Percentiles rank a stretch among this genome's conserved stretches.
Conservation (phyloP, 1,140 invertebrate genomes). For the Aricia agestis region DNA sequence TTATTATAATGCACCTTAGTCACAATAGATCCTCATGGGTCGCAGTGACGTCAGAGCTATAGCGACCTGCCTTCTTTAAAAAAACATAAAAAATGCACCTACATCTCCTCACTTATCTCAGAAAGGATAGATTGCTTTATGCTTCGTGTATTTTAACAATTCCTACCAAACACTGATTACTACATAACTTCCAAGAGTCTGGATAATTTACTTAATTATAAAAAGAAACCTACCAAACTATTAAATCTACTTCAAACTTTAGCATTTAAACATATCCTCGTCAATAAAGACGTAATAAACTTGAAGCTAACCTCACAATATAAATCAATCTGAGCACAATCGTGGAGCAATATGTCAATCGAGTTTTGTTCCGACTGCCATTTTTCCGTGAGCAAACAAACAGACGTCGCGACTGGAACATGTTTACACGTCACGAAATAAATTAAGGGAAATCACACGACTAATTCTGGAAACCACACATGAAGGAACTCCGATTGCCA, state of each 20-base stretch:
- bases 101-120: too few species aligned
- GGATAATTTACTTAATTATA: too few species aligned
- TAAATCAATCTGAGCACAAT: slow-evolving; percentile 36
- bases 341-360: slow-evolving; percentile 40
- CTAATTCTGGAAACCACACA: slow-evolving; percentile 30
- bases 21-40: too few species aligned
- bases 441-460: slow-evolving; percentile 43
- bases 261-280: background rate
- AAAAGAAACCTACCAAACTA: background rate
- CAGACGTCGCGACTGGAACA: slow-evolving; percentile 37
- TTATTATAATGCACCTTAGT: too few species aligned
- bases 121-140: too few species aligned
- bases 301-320: slow-evolving; percentile 15
- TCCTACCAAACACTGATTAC: too few species aligned
- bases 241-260: background rate
- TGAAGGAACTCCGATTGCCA: slow-evolving; percentile 5
- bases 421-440: slow-evolving; percentile 39
- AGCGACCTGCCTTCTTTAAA: too few species aligned
- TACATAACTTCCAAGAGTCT: too few species aligned
- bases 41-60: too few species aligned
- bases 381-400: slow-evolving; percentile 44
- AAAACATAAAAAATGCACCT: too few species aligned
- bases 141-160: too few species aligned
- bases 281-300: slow-evolving; percentile 10
- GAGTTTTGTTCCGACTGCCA: slow-evolving; percentile 33